Base-by-base conservation (phyloP, 2,113 vertebrate species). In the Scatophagus argus region DNA sequence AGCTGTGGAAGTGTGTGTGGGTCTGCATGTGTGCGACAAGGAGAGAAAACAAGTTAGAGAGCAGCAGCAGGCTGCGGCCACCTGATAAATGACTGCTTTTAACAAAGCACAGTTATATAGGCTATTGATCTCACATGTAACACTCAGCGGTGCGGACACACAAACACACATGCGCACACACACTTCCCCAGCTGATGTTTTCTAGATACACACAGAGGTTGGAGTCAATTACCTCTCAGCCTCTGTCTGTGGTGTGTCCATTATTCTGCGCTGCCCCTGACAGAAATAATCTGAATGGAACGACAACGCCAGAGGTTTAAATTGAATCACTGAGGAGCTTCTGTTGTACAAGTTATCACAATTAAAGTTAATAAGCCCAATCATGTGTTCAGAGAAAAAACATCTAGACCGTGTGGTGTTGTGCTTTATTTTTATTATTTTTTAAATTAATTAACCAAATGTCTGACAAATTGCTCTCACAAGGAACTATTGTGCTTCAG, bases 61-160 rank as follows among this genome's bases (percentile, higher is more conserved):
- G 36, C 58, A 31, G 36, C 58, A 31, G 51, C 27, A 38, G 51
- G 51, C 71, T 74, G 65, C 5, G 8, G 68, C 31, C 44, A 41
- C 41, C 51, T 65, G 79, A 85, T 84, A 83, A 79, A 87, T 85
- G 49, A 61, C 41, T 83, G 65, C 47, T 66, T 77, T 71, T 85
- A 76, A 83, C 80, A 72, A 79, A 84, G 63, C 25, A 43, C 78
- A 5, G 3, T 67, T 84, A 31, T 80, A 81, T 65, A 64, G 66
- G 43, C 78, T 87, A 89, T 89, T 75, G 91, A 90, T 87, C 65
- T 73, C 68, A 67, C 64, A 79, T 79, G 43, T 66, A 70, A 36
- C 63, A 65, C 34, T 77, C 32, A 34, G 25, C 61, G 31, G 60
- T 54, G 34, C 46, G 75, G 52, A 73, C 58, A 70, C 85, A 82